Base-by-base conservation (phyloP, 2,888 invertebrate species). In the Oligia latruncula region DNA sequence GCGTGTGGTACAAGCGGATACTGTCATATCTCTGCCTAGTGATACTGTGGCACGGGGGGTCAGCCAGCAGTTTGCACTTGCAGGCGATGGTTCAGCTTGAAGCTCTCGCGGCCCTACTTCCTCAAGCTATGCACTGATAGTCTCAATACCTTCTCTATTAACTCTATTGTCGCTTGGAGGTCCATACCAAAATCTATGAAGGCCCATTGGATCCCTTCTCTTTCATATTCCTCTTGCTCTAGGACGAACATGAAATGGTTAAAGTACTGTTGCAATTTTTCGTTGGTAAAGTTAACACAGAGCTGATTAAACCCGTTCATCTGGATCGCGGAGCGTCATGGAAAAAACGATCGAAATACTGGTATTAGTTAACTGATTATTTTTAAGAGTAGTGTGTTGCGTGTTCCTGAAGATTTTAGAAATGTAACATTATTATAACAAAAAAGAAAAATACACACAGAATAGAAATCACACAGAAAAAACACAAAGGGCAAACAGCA, bases 111-210 rank as follows among this genome's bases (percentile, higher is more conserved):
- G 85, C 87, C 93, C 93, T 94, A 93, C 88, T 88, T 90, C 92
- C 89, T 93, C 90, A 94, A 95, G 93, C 94, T 93, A 88, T 88
- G 88, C 86, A 91, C 86, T 86, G 85, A 90, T 89, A 79, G 88
- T 88, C 89, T 92, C 89, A 93, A 95, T 98, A 98, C 98, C 98
- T 99, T 99, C 97, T 99, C 98, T 93, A 99, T 98, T 89, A 99
- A 97, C 93, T 99, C 98, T 96, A 99, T 99, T 95, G 99, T 99
- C 90, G 98, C 97, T 97, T 98, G 98, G 93, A 99, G 98, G 96
- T 99, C 99, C 98, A 99, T 98, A 97, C 99, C 99, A 96, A 99
- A 99, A 97, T 99, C 99, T 96, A 99, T 99, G 96, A 99, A 99
- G 91, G 97, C 98, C 99, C 99, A 99, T 92, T 97, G 97, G 95